phyloP scores from a whole-genome alignment of 2,888 invertebrate genomes.

The Dysmachus trigonus region DNA sequence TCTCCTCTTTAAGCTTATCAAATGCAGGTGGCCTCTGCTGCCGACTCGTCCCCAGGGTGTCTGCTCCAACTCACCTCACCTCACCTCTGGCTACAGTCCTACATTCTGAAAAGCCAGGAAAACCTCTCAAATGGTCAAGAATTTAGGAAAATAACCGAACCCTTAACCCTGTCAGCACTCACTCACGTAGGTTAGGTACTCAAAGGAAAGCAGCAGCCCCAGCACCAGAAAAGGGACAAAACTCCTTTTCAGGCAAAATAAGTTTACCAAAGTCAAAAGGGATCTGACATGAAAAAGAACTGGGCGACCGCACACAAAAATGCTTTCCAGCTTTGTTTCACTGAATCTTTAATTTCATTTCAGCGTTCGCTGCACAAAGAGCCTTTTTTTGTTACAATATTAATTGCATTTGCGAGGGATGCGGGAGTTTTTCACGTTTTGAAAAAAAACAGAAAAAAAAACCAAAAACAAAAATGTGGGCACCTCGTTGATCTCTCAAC shows the following conservation, averaged over 20 bases:
- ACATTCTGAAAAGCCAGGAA: neutral
- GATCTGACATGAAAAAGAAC: neutral
- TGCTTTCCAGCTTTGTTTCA: neutral
- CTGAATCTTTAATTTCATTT: neutral
- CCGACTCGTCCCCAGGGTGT: too few species aligned
- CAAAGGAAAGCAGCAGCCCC: too few species aligned
- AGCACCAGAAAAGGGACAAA: neutral
- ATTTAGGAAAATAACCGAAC: neutral
- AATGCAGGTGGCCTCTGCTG: neutral
- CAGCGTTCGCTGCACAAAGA: neutral
- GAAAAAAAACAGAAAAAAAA: neutral
- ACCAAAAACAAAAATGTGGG: neutral
- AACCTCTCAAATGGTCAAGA: neutral
- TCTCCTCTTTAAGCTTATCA: neutral
- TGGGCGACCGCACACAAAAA: neutral
- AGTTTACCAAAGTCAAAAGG: neutral
- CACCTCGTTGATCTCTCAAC: neutral
- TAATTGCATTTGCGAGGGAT: neutral
- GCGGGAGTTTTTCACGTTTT: neutral
- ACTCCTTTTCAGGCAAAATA: neutral
- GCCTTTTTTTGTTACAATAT: neutral
- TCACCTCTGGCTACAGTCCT: neutral
- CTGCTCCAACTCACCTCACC: neutral
- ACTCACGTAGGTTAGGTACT: neutral
- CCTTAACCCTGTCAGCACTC: neutral